Conservation (phyloP, 92 coral and sea anemone species). For the Pocillopora meandrina region DNA sequence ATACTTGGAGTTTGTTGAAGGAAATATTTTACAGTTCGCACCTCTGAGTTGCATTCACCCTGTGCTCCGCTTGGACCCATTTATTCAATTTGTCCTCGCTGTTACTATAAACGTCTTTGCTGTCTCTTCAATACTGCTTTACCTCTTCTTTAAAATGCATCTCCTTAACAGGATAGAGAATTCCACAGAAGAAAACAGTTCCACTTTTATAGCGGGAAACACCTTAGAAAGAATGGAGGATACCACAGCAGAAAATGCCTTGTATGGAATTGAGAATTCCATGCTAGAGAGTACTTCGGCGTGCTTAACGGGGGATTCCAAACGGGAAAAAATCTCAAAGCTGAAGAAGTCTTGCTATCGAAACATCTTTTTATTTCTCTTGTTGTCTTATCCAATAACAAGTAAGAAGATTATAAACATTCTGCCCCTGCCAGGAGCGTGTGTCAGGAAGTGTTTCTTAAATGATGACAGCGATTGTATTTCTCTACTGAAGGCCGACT, state of each 20-base stretch:
- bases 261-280: no score
- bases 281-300: no score
- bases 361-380: constrained; percentile 8
- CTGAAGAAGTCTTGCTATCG: constrained; percentile 15
- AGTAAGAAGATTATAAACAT: constrained; percentile 10
- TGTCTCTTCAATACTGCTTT: constrained; percentile 6
- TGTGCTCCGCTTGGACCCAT: constrained; percentile 6
- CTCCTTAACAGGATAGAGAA: neutral
- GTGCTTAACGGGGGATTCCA: neutral
- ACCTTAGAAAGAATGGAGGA: no score
- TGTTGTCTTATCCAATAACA: constrained; percentile 8
- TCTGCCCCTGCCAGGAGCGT: neutral
- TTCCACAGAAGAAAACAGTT: neutral
- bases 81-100: constrained; percentile 16
- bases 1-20: constrained; percentile 31
- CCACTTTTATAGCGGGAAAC: no score
- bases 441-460: neutral
- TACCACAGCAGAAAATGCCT: no score
- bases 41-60: constrained; percentile 24
- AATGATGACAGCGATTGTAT: neutral
- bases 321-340: neutral
- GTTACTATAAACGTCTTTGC: constrained; percentile 1
- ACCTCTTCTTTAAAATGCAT: constrained; percentile 1
- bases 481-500: neutral
- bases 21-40: neutral